Percentiles rank a stretch among this genome's conserved stretches.
These are phyloP conservation scores for Electrona antarctica DNA, from an alignment of 2,113 vertebrate genomes.

Conservation along the genomic window DNA sequence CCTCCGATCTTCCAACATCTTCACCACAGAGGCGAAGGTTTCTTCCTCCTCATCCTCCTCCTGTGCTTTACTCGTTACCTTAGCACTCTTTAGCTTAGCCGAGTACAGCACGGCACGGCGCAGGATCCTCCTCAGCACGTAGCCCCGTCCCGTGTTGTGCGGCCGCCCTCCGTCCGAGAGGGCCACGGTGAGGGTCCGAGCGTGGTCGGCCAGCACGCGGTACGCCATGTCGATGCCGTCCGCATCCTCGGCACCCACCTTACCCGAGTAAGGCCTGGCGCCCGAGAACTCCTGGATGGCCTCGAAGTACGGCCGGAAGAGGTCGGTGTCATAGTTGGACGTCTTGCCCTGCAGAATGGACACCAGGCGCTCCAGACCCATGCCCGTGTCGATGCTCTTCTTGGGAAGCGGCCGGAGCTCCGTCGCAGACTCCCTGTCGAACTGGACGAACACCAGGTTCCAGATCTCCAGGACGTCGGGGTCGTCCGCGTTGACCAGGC, in stretches of 20 bases:
- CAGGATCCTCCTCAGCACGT: slow-evolving; percentile 87
- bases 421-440: slow-evolving; percentile 88
- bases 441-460: slow-evolving; percentile 93
- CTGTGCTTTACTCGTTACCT: too few species aligned
- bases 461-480: slow-evolving; percentile 86
- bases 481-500: slow-evolving; percentile 83
- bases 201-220: slow-evolving; percentile 88
- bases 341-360: slow-evolving; percentile 91
- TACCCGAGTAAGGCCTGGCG: slow-evolving; percentile 82
- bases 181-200: slow-evolving; percentile 88
- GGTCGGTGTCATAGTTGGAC: slow-evolving; percentile 93
- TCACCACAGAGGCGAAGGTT: slow-evolving; percentile 28
- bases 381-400: slow-evolving; percentile 91
- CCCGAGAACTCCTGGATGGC: slow-evolving; percentile 91
- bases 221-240: slow-evolving; percentile 92
- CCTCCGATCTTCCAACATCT: slow-evolving; percentile 85
- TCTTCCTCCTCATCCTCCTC: too few species aligned
- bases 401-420: slow-evolving; percentile 86
- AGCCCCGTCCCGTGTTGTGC: slow-evolving; percentile 88
- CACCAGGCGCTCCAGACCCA: slow-evolving; percentile 89
- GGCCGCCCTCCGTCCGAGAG: slow-evolving; percentile 87
- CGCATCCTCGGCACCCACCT: slow-evolving; percentile 82
- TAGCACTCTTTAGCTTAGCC: slow-evolving; percentile 68
- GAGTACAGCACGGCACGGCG: slow-evolving; percentile 87
- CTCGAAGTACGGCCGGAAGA: slow-evolving; percentile 89